Evolutionary conservation across 2,888 invertebrate species (phyloP).

Genomic region (Drosophila merina): DNA sequence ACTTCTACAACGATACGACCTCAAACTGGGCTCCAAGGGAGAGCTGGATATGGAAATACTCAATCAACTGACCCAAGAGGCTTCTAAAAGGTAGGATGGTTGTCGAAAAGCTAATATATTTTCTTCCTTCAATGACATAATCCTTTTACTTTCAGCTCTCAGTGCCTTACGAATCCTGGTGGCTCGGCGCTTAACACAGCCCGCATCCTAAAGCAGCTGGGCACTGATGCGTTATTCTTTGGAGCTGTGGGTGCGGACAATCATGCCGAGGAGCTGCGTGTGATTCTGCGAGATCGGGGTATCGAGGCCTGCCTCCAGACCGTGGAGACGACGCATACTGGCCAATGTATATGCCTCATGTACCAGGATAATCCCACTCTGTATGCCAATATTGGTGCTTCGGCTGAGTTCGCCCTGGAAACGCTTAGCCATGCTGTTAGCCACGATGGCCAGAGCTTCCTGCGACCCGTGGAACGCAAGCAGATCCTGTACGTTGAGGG

Average conservation of each 20-base stretch:
- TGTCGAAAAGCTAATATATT: too few species aligned
- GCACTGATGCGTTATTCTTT: slow-evolving; percentile 84
- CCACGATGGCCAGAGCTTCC: slow-evolving; percentile 55
- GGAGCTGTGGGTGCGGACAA: slow-evolving; percentile 85
- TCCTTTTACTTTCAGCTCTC: slow-evolving; percentile 37
- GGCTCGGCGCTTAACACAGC: slow-evolving; percentile 85
- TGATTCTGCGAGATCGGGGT: slow-evolving; percentile 82
- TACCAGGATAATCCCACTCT: slow-evolving; percentile 84
- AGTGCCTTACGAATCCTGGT: slow-evolving; percentile 76
- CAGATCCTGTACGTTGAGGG: slow-evolving; percentile 86
- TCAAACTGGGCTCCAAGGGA: slow-evolving; percentile 77
- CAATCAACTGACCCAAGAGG: slow-evolving; percentile 67
- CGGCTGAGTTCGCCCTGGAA: slow-evolving; percentile 82
- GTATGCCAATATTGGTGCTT: slow-evolving; percentile 86
- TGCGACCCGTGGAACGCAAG: slow-evolving; percentile 78
- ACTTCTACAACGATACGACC: slow-evolving; percentile 72
- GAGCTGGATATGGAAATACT: slow-evolving; percentile 78
- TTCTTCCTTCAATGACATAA: too few species aligned
- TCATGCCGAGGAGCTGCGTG: slow-evolving; percentile 82
- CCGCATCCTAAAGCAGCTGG: slow-evolving; percentile 83
- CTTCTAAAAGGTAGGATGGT: slow-evolving; percentile 58
- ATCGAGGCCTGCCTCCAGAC: slow-evolving; percentile 83
- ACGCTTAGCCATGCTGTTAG: slow-evolving; percentile 72
- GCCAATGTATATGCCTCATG: slow-evolving; percentile 85
- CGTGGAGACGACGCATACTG: slow-evolving; percentile 83